Conservation (phyloP, 2,888 invertebrate species). For the Agonopterix arenella region DNA sequence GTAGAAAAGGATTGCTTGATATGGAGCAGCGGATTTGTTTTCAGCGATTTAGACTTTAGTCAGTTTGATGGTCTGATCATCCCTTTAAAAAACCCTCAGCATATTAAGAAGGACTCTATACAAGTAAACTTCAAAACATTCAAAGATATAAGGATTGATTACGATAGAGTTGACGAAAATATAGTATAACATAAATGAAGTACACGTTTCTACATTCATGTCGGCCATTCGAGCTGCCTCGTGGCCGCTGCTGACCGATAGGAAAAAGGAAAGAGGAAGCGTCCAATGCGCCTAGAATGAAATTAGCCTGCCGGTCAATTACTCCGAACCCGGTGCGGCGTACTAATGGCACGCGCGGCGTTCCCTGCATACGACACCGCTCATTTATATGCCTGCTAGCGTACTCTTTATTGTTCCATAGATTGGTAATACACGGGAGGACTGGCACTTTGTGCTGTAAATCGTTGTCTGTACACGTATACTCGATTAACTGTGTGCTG, state of each 20-base stretch:
- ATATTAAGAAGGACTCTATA: no score
- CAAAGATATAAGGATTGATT: no score
- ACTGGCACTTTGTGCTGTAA: conserved; percentile 74
- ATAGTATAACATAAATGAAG: no score
- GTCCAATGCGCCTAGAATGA: conserved; percentile 69
- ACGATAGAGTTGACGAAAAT: no score
- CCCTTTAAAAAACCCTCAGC: no score
- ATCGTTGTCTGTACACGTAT: conserved; percentile 72
- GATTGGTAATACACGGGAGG: conserved; percentile 75
- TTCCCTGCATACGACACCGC: conserved; percentile 62
- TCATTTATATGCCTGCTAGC: conserved; percentile 66
- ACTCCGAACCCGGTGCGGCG: conserved; percentile 61
- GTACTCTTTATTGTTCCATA: conserved; percentile 73
- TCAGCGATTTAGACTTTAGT: no score
- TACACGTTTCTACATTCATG: no score
- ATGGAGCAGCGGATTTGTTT: no score
- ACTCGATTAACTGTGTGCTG: conserved; percentile 69
- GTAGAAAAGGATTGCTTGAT: no score
- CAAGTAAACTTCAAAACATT: no score
- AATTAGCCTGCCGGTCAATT: conserved; percentile 74
- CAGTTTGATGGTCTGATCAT: no score
- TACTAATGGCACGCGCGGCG: conserved; percentile 68
- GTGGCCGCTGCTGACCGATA: conserved; percentile 68
- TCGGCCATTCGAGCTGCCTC: conserved; percentile 23
- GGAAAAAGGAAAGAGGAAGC: conserved; percentile 77